Evolutionary conservation across 2,113 vertebrate species (phyloP).

Genomic region (Eubucco bourcierii): DNA sequence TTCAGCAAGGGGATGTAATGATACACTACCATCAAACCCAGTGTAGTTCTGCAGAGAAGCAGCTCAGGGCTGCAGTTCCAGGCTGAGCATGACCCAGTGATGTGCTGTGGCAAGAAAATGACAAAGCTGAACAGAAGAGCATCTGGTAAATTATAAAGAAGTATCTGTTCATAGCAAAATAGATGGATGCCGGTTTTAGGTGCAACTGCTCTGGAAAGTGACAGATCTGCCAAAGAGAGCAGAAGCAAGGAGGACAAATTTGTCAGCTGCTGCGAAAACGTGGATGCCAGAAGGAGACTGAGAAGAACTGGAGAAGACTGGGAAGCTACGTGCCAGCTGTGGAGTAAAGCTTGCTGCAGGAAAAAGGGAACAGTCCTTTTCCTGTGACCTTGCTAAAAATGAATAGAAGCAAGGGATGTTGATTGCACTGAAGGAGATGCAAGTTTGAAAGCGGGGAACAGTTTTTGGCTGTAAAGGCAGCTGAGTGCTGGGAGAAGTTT

Average conservation of each 20-base stretch:
- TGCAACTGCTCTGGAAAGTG: background rate
- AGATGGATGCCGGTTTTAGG: background rate
- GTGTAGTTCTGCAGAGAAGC: background rate
- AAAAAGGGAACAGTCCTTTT: background rate
- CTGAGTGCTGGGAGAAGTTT: background rate
- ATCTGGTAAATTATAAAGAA: background rate
- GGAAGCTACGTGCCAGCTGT: background rate
- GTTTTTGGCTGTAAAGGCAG: background rate
- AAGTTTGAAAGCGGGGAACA: background rate
- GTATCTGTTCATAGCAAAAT: background rate
- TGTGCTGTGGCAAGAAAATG: background rate
- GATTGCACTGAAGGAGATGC: background rate
- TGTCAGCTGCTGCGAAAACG: background rate
- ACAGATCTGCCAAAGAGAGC: background rate
- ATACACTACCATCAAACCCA: background rate
- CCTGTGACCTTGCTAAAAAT: background rate
- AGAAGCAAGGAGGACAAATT: background rate
- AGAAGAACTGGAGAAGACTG: background rate
- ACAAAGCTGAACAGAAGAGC: background rate
- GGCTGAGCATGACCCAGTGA: rapidly evolving
- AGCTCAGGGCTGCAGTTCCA: background rate
- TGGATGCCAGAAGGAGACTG: background rate
- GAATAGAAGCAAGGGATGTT: background rate
- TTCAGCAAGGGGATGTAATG: background rate
- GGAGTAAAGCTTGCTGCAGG: background rate